Conservation (phyloP, 2,797 vertebrate species). For the Phaenicophaeus curvirostris region DNA sequence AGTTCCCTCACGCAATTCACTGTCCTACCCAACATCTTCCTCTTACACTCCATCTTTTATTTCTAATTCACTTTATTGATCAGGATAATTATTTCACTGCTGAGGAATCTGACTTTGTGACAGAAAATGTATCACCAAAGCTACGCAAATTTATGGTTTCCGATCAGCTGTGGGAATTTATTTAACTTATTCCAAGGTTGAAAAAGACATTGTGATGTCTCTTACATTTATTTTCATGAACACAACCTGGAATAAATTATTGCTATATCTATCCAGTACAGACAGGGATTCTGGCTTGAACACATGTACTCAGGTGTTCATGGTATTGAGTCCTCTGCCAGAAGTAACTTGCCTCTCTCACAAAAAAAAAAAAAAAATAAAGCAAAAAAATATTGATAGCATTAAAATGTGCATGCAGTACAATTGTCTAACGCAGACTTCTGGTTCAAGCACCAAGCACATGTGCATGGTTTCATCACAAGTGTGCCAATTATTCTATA, state of each 20-base stretch:
- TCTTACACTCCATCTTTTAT: not conserved
- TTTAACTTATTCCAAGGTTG: conserved; percentile 65
- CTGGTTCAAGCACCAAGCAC: not conserved
- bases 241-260: conserved; percentile 59
- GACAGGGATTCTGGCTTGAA: conserved; percentile 17
- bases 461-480: not conserved
- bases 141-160: conserved; percentile 40
- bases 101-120: conserved; percentile 34
- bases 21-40: not conserved
- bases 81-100: conserved; percentile 30
- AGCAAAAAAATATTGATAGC: not conserved
- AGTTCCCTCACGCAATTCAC: not conserved
- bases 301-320: not conserved
- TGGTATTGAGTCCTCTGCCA: not conserved
- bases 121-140: conserved; percentile 40
- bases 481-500: not conserved
- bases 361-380: not conserved
- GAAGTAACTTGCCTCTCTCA: not conserved
- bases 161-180: conserved; percentile 25
- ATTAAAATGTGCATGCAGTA: not conserved
- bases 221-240: conserved; percentile 70
- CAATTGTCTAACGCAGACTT: not conserved
- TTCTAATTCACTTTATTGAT: conserved; percentile 50
- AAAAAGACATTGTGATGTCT: conserved; percentile 46
- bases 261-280: conserved; percentile 42